phyloP scores from a whole-genome alignment of 2,113 vertebrate species.

The Malurus elegans region DNA sequence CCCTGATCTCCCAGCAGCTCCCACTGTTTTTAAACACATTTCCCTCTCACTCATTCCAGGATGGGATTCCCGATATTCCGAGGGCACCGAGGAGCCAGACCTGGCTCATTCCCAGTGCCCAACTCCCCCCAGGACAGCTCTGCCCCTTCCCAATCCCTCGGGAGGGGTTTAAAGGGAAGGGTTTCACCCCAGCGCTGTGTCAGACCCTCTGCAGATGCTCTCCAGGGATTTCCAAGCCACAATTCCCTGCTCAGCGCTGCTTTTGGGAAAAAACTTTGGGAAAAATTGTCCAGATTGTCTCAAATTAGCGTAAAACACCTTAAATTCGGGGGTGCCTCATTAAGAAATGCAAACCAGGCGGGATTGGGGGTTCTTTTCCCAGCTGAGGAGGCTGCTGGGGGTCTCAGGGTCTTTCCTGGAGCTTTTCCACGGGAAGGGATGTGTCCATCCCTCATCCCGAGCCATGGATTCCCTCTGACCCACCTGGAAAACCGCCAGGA shows the following conservation, averaged over 20 bases:
- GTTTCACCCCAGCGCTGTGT: accelerated
- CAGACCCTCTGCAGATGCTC: neutral
- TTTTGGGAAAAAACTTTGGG: accelerated
- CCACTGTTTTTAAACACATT: too few relatives aligned
- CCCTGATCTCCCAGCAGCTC: too few relatives aligned
- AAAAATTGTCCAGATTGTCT: neutral
- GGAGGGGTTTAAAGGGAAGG: neutral
- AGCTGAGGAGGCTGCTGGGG: neutral
- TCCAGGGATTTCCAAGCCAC: neutral
- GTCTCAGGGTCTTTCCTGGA: neutral
- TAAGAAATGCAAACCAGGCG: too few relatives aligned
- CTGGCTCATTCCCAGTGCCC: neutral
- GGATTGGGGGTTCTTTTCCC: neutral
- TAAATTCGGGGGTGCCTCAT: neutral
- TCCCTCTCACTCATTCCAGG: too few relatives aligned
- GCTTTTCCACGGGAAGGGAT: too few relatives aligned
- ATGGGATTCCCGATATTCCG: too few relatives aligned
- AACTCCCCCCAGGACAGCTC: neutral
- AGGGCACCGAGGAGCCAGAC: neutral
- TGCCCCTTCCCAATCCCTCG: neutral
- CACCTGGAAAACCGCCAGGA: conserved; percentile 1
- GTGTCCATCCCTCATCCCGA: neutral
- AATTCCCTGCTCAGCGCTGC: accelerated
- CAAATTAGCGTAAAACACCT: accelerated
- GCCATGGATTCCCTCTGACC: neutral